Evolutionary conservation across 1,140 invertebrate species (phyloP).

Genomic region (Sitobion miscanthi): DNA sequence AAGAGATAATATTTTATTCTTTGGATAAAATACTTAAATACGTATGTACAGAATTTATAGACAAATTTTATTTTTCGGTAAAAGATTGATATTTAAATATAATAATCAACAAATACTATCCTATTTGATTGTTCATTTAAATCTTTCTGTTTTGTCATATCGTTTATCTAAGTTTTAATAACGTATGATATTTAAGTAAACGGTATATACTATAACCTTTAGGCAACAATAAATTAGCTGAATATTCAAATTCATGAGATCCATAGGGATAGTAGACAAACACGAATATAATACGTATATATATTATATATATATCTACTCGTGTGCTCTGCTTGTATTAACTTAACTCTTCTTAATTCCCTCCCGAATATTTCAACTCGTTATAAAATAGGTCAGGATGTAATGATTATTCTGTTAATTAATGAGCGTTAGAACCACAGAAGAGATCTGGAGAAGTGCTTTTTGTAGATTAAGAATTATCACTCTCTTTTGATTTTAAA

Average conservation of each 20-base stretch:
- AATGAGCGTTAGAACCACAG: background rate
- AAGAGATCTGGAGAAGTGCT: background rate
- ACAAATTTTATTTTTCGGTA: too few relatives aligned
- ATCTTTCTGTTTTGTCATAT: background rate
- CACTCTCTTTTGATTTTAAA: background rate
- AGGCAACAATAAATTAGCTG: background rate
- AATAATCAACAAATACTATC: too few relatives aligned
- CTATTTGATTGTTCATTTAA: too few relatives aligned
- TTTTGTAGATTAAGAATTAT: constrained; percentile 3
- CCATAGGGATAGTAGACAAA: background rate
- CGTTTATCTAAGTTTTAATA: background rate
- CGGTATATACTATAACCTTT: background rate
- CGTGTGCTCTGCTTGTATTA: background rate
- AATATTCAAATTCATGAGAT: constrained; percentile 1
- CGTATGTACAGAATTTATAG: too few relatives aligned
- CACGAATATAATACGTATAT: background rate
- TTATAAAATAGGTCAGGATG: background rate
- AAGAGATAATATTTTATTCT: too few relatives aligned
- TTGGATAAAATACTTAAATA: too few relatives aligned
- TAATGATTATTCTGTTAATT: constrained; percentile 28
- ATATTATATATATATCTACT: background rate
- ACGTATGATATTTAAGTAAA: background rate
- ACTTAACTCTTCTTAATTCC: background rate
- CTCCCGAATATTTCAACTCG: background rate
- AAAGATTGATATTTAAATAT: too few relatives aligned